A percentile compares a stretch with the other conserved stretches of the same genome.
Evolutionary conservation across 1,140 invertebrate species (phyloP).

Genomic region (Rhyzopertha dominica): DNA sequence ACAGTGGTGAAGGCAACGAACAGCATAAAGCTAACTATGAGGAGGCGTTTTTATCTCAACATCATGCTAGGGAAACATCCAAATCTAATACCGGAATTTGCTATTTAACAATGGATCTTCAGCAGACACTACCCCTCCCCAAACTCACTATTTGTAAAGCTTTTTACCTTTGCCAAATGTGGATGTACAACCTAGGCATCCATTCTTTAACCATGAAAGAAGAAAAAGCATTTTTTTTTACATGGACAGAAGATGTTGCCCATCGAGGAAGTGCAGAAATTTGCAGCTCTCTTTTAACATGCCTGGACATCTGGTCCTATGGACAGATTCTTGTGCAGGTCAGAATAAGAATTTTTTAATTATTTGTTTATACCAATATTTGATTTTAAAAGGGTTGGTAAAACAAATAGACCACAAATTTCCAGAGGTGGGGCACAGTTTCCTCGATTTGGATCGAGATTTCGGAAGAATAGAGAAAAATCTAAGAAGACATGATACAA

Average conservation of each 20-base stretch:
- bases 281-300: constrained; percentile 9
- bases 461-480: constrained; percentile 28
- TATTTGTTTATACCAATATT: constrained; percentile 19
- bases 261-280: constrained; percentile 20
- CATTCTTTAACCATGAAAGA: constrained; percentile 12
- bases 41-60: constrained; percentile 15
- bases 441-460: constrained; percentile 24
- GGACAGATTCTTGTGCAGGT: constrained; percentile 23
- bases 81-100: constrained; percentile 4
- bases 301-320: constrained; percentile 17
- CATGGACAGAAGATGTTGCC: constrained; percentile 22
- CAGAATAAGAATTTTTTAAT: constrained; percentile 28
- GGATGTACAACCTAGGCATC: constrained; percentile 25
- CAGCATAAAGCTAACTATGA: constrained; percentile 21
- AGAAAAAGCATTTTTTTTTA: constrained; percentile 13
- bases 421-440: constrained; percentile 22
- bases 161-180: constrained; percentile 31
- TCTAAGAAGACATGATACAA: constrained; percentile 14
- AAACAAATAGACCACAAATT: constrained; percentile 26
- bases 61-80: constrained; percentile 10
- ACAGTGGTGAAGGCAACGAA: constrained; percentile 17
- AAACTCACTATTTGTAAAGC: constrained; percentile 29
- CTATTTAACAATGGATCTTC: constrained; percentile 30
- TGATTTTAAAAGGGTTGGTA: constrained; percentile 15
- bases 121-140: constrained; percentile 26